These are phyloP conservation scores for Lucilia cuprina DNA, from an alignment of 1,140 invertebrate genomes.

Conservation along the genomic window DNA sequence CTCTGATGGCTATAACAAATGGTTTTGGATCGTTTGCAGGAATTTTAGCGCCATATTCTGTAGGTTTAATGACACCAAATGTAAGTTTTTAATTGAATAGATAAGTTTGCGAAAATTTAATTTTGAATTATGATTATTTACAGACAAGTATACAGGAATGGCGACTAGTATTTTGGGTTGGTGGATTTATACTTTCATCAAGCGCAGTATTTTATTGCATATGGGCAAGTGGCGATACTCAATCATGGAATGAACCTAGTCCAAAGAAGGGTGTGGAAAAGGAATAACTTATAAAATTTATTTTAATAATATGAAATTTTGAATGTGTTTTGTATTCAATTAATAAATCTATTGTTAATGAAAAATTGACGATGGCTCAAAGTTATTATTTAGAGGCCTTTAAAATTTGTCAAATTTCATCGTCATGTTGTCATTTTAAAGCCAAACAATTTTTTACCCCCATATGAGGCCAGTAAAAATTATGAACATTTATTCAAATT, in stretches of 20 bases:
- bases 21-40: constrained; percentile 83
- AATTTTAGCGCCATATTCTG: constrained; percentile 79
- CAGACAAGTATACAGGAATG: constrained; percentile 77
- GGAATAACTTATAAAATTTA: too few relatives aligned
- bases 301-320: too few relatives aligned
- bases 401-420: too few relatives aligned
- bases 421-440: too few relatives aligned
- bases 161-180: constrained; percentile 84
- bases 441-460: too few relatives aligned
- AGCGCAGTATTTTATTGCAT: constrained; percentile 78
- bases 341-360: too few relatives aligned
- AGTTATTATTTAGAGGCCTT: too few relatives aligned
- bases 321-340: too few relatives aligned
- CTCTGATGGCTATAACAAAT: constrained; percentile 84
- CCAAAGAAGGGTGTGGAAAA: not conserved
- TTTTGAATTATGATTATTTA: constrained; percentile 61
- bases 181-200: constrained; percentile 73
- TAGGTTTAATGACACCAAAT: constrained; percentile 77
- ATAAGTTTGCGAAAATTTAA: not conserved
- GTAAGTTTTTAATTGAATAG: constrained; percentile 63
- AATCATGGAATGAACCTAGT: constrained; percentile 71
- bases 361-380: too few relatives aligned
- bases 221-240: constrained; percentile 74
- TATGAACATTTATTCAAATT: too few relatives aligned
- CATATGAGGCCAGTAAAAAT: too few relatives aligned